phyloP scores from a whole-genome alignment of 1,140 invertebrate species.

The Drusus annulatus region DNA sequence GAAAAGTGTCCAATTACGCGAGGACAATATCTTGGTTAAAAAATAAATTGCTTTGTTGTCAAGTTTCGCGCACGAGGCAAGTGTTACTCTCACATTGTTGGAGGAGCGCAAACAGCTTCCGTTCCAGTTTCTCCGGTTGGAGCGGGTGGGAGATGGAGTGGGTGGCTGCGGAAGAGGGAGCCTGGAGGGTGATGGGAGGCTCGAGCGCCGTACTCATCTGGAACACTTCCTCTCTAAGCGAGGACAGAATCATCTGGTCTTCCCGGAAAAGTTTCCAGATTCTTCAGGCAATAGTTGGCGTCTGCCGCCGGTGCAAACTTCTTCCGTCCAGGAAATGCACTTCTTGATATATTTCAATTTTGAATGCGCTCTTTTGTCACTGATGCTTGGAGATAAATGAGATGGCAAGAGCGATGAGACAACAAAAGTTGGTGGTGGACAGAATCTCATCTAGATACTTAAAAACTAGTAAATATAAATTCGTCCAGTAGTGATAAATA shows the following conservation, averaged over 20 bases:
- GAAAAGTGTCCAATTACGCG: neutral
- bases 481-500: too few relatives aligned
- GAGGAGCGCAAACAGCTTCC: neutral
- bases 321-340: neutral
- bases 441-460: too few relatives aligned
- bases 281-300: slow-evolving; percentile 8
- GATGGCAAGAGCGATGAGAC: too few relatives aligned
- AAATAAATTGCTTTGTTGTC: neutral
- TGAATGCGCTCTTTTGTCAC: too few relatives aligned
- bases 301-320: neutral
- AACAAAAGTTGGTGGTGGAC: too few relatives aligned
- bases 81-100: slow-evolving; percentile 3
- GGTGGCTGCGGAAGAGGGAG: too few relatives aligned
- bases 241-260: neutral
- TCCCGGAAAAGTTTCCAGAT: slow-evolving; percentile 6
- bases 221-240: neutral
- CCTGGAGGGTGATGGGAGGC: too few relatives aligned
- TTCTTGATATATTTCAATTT: neutral
- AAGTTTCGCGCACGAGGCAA: neutral
- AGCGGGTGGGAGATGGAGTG: neutral
- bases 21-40: too few relatives aligned
- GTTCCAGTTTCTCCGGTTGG: neutral
- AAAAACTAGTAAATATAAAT: too few relatives aligned
- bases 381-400: too few relatives aligned
- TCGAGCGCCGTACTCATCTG: too few relatives aligned